Evolutionary conservation across 2,797 vertebrate genomes (phyloP).

Genomic region (Parauchenoglanis ngamensis): DNA sequence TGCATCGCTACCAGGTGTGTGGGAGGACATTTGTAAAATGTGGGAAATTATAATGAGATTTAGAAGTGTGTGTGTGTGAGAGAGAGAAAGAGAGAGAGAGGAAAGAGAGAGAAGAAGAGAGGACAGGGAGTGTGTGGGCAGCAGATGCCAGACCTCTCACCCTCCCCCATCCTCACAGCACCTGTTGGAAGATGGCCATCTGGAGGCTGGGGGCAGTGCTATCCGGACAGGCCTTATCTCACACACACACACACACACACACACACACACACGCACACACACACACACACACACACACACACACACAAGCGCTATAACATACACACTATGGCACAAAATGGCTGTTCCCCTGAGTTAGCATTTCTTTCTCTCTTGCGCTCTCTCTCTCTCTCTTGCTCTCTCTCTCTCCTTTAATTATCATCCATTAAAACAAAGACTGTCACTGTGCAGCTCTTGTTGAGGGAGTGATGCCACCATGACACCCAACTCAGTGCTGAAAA

Average conservation of each 20-base stretch:
- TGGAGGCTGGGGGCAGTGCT: slow-evolving; percentile 62
- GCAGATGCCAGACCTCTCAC: slow-evolving; percentile 72
- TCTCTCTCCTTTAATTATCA: slow-evolving; percentile 26
- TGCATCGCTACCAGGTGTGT: background rate
- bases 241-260: background rate
- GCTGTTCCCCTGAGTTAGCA: background rate
- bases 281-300: slow-evolving; percentile 8
- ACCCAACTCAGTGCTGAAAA: slow-evolving; percentile 16
- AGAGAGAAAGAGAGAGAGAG: slow-evolving; percentile 10
- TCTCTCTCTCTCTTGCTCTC: slow-evolving; percentile 1
- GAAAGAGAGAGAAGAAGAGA: background rate
- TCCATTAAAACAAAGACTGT: slow-evolving; percentile 30
- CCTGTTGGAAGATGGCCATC: slow-evolving; percentile 74
- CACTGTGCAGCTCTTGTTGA: background rate
- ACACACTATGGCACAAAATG: slow-evolving; percentile 30
- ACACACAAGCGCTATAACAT: background rate
- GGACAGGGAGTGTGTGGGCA: slow-evolving; percentile 52
- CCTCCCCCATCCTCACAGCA: slow-evolving; percentile 64
- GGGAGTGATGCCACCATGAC: slow-evolving; percentile 16
- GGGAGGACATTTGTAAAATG: background rate
- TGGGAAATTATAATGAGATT: slow-evolving; percentile 40
- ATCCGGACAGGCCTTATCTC: slow-evolving; percentile 34
- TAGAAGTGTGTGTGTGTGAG: slow-evolving; percentile 34
- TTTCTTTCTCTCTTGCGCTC: slow-evolving; percentile 4
- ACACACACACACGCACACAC: slow-evolving; percentile 32